A percentile compares a stretch with the other conserved stretches of the same genome.
Evolutionary conservation across 1,140 invertebrate genomes (phyloP).

Genomic region (Drosophila fuyamai): DNA sequence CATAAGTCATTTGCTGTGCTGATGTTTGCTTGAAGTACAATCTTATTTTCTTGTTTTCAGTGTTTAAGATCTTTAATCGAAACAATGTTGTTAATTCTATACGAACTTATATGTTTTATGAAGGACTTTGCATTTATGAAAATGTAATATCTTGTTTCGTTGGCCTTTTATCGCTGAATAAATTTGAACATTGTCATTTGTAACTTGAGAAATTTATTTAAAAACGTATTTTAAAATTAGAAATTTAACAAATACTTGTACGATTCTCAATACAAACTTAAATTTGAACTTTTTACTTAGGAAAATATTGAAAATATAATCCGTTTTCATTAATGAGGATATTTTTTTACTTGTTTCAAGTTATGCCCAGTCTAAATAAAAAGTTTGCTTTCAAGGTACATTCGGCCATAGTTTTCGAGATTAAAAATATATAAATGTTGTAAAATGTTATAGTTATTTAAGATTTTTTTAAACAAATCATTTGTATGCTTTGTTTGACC

Average conservation of each 20-base stretch:
- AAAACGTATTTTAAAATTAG: background rate
- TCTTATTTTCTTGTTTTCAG: too few species aligned
- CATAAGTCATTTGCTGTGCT: background rate
- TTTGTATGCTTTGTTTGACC: too few species aligned
- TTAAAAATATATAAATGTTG: background rate
- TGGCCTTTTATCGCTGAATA: background rate
- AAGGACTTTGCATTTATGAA: background rate
- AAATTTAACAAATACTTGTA: background rate
- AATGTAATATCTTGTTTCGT: background rate
- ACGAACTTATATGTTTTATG: background rate
- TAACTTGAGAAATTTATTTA: constrained; percentile 1
- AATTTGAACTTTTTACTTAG: too few species aligned
- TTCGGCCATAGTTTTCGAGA: background rate
- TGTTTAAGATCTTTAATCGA: too few species aligned
- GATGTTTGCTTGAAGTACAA: too few species aligned
- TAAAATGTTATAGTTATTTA: background rate
- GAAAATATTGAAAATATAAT: too few species aligned
- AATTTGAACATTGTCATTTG: background rate
- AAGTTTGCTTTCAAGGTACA: background rate
- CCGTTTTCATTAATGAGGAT: background rate
- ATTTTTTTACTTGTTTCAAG: background rate
- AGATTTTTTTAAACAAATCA: background rate
- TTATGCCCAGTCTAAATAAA: background rate
- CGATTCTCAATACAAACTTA: too few species aligned
- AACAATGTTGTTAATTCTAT: background rate